Base-by-base conservation (phyloP, 30 jellyfish, hydroid and myxozoan species). In the Cassiopea xamachana region DNA sequence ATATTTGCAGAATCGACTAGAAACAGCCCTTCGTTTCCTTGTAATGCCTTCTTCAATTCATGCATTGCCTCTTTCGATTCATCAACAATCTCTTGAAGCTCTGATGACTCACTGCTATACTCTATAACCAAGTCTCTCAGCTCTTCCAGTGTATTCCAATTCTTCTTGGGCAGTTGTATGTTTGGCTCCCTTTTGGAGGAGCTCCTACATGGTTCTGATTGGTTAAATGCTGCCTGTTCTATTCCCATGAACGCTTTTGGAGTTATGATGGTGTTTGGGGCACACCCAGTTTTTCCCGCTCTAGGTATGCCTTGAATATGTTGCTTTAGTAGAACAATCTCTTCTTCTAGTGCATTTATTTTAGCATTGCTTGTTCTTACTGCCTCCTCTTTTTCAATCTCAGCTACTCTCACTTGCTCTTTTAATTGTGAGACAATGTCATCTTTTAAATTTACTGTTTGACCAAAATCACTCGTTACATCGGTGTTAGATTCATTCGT, bases 51-150 rank as follows among this genome's bases (percentile, higher is more conserved):
- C 81, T 82, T 88, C 87, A 88, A 48, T 47, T 88, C 95, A 47
- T 75, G 19, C 39, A 88, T 88, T 14, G 95, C 95, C 9, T 88
- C 95, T 71, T 88, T 88, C 7, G 95, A 88, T 43, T 88, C 95
- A 47, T 88, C 95, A 12, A 88, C 79, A 49, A 88, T 88, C 47
- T 88, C 95, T 47, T 88, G 95, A n/a, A 88, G 75, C 73, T 88
- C 95, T 15, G 95, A 88, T 17, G 95, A 88, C 67, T 88, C 95
- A n/a, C 49, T 77, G 46, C 70, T 89, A 60, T 77, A 88, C 74
- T 88, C 95, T 9, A 39, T 60, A 1, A 88, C 95, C n/a, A 88
- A 64, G 2, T 46, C 80, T 60, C 79, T 79, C 86, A 88, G 75
- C 39, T 60, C 90, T 12, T 69, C 87, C n/a, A 79, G n/a, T 16